A percentile compares a stretch with the other conserved stretches of the same genome.
Evolutionary conservation across 1,140 invertebrate species (phyloP).

Genomic region (Laodelphax striatellus): DNA sequence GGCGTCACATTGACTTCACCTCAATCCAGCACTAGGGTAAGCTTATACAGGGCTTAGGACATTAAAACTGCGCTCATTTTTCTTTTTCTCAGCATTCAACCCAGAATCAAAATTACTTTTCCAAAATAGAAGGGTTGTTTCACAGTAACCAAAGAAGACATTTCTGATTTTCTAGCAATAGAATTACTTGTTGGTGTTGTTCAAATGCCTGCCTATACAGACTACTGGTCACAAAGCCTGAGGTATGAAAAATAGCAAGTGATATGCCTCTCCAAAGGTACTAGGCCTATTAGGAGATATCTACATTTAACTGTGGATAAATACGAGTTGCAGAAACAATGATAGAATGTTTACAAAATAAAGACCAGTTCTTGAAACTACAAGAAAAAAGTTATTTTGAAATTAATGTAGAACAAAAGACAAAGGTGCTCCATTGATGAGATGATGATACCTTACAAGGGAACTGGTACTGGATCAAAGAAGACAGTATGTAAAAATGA

Average conservation of each 20-base stretch:
- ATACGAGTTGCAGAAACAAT: slow-evolving; percentile 17
- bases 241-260: slow-evolving; percentile 18
- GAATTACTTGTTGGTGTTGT: too few species aligned
- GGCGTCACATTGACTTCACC: too few species aligned
- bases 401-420: slow-evolving; percentile 25
- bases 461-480: slow-evolving; percentile 27
- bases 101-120: too few species aligned
- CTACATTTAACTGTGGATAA: slow-evolving; percentile 28
- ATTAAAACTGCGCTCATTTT: too few species aligned
- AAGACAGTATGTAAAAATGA: slow-evolving; percentile 28
- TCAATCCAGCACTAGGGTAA: too few species aligned
- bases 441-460: slow-evolving; percentile 35
- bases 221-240: slow-evolving; percentile 5
- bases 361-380: slow-evolving; percentile 23
- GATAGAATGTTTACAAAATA: slow-evolving; percentile 28
- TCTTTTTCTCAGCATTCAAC: too few species aligned
- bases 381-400: slow-evolving; percentile 26
- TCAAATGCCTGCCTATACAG: neutral
- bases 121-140: too few species aligned
- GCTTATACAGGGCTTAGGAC: too few species aligned
- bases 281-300: slow-evolving; percentile 22
- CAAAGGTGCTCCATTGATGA: slow-evolving; percentile 29
- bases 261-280: slow-evolving; percentile 27
- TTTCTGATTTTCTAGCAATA: too few species aligned
- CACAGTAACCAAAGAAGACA: too few species aligned